Evolutionary conservation across 1,140 invertebrate species (phyloP), one percentile per base, ranked within the genome.

Genomic region (Asobara japonica): DNA sequence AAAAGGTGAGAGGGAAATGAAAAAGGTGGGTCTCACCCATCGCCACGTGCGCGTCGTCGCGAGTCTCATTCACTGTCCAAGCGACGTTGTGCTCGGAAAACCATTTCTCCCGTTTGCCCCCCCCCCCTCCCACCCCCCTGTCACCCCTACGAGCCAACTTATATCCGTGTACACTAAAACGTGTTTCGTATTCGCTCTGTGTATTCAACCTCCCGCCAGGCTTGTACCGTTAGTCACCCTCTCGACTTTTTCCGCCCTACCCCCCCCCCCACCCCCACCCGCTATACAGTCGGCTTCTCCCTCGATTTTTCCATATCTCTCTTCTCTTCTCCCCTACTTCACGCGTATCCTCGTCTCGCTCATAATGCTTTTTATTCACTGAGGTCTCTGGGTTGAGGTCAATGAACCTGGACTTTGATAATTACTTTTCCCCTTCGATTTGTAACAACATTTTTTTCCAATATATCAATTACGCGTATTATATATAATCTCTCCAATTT

Each of bases 161-260:
- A 60, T 70, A 36, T 70, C 18, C 45, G 45, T 60, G 66, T 60
- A 48, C 48, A 60, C 66, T 78, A 78, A 77, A 72, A 77, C 73
- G 74, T 69, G 76, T 76, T 78, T 74, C 76, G 81, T 79, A 79
- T 82, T 80, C 77, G 74, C 61, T 75, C 70, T 75, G 78, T 76
- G 77, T 76, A 81, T 76, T 75, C 77, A 76, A 75, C 73, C 74
- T 76, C 79, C 79, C 74, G 78, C 45, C 30, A 76, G n/a, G 70
- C 79, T 74, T 62, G 73, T 74, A 27, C 74, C 79, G 81, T 83
- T 83, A 83, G 81, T 83, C 81, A 82, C 76, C 78, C 79, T 78
- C 72, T 79, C 77, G 65, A 80, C 80, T 33, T 56, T 18, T 6
- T 10, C 48, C 25, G n/a, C n/a, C 16, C 22, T 16, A 16, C 11